Percentiles rank a stretch among this genome's conserved stretches.
Evolutionary conservation across 2,797 vertebrate genomes (phyloP).

Genomic region (Ficedula albicollis): DNA sequence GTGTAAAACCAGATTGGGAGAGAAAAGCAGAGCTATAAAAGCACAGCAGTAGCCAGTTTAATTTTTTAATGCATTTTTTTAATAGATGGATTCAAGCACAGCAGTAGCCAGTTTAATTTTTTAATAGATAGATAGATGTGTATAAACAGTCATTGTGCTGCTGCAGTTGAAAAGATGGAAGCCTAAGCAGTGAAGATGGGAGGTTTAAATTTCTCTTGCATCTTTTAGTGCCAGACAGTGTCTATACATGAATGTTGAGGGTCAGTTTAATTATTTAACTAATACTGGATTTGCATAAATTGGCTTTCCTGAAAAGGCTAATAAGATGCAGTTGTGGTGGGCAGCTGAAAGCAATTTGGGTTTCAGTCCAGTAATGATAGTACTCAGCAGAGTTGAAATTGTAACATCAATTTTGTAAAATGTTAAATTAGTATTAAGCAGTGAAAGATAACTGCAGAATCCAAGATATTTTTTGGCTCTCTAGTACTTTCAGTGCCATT

Average conservation of each 20-base stretch:
- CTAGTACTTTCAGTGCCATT: constrained; percentile 15
- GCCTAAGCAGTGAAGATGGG: not conserved
- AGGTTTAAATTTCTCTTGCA: constrained; percentile 48
- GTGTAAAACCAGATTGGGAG: not conserved
- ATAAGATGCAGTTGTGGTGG: constrained; percentile 65
- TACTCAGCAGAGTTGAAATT: constrained; percentile 58
- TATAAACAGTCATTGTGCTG: constrained; percentile 21
- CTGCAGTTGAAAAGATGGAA: constrained; percentile 31
- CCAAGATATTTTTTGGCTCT: constrained; percentile 28
- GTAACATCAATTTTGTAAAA: constrained; percentile 42
- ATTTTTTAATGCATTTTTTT: not conserved
- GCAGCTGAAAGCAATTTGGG: constrained; percentile 73
- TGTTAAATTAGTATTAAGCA: constrained; percentile 60
- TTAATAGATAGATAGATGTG: not conserved
- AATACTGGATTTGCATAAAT: constrained; percentile 83
- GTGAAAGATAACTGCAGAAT: constrained; percentile 42
- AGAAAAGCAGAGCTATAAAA: not conserved
- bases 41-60: not conserved
- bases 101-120: not conserved
- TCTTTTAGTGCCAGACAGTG: constrained; percentile 46
- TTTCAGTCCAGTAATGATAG: constrained; percentile 56
- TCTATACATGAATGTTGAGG: constrained; percentile 50
- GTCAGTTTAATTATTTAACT: constrained; percentile 79
- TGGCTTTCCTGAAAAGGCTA: constrained; percentile 70
- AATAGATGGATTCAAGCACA: not conserved